A percentile compares a stretch with the other conserved stretches of the same genome.
Evolutionary conservation across 2,797 vertebrate genomes (phyloP).

Genomic region (Euthynnus affinis): DNA sequence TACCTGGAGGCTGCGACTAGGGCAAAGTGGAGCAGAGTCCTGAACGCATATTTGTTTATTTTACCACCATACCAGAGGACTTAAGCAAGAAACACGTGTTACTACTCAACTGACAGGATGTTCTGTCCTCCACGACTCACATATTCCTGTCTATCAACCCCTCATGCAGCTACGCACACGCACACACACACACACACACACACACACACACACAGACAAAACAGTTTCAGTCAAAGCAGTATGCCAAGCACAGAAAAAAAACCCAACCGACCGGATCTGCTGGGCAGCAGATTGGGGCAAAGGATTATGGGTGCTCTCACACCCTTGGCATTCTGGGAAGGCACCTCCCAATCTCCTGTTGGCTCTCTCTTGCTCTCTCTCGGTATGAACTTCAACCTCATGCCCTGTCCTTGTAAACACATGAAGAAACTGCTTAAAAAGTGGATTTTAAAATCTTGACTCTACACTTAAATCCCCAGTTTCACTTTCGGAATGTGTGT

Average conservation of each 20-base stretch:
- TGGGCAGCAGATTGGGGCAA: slow-evolving; percentile 68
- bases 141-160: slow-evolving; percentile 69
- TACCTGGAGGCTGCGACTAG: slow-evolving; percentile 41
- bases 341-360: slow-evolving; percentile 57
- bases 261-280: slow-evolving; percentile 77
- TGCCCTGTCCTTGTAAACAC: slow-evolving; percentile 53
- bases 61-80: slow-evolving; percentile 63
- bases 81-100: slow-evolving; percentile 58
- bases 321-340: slow-evolving; percentile 70
- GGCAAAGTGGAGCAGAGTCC: slow-evolving; percentile 28
- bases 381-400: slow-evolving; percentile 45
- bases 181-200: slow-evolving; percentile 26
- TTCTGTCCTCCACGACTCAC: slow-evolving; percentile 61
- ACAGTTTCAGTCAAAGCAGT: slow-evolving; percentile 56
- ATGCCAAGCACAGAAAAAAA: slow-evolving; percentile 56
- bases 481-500: slow-evolving; percentile 17
- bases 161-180: slow-evolving; percentile 33
- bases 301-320: slow-evolving; percentile 69
- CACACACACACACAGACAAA: slow-evolving; percentile 31
- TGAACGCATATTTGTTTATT: slow-evolving; percentile 56
- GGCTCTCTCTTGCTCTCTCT: slow-evolving; percentile 34
- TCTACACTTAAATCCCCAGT: slow-evolving; percentile 28
- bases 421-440: slow-evolving; percentile 47
- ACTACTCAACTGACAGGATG: slow-evolving; percentile 63
- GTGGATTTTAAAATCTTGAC: slow-evolving; percentile 29